Evolutionary conservation across 2,113 vertebrate genomes (phyloP).

Genomic region (Odontophorus gujanensis): DNA sequence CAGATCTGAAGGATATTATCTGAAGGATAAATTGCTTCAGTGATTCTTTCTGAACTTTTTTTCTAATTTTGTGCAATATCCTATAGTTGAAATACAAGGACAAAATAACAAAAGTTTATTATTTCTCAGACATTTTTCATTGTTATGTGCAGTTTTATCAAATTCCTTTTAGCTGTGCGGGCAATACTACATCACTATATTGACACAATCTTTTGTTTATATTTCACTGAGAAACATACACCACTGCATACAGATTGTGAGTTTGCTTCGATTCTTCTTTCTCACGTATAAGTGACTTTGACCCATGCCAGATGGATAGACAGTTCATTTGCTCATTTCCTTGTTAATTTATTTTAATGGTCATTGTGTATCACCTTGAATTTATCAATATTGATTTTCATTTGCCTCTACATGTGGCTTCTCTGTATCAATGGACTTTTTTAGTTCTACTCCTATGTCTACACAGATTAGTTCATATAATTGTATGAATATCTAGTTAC

Average conservation of each 20-base stretch:
- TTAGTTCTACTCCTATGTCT: background rate
- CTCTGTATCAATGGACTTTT: constrained; percentile 16
- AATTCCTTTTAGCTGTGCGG: background rate
- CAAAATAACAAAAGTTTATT: background rate
- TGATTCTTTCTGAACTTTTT: background rate
- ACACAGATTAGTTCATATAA: background rate
- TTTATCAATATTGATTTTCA: constrained; percentile 31
- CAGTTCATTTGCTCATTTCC: background rate
- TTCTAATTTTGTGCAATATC: background rate
- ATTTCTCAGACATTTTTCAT: background rate
- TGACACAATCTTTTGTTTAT: background rate
- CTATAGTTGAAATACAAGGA: background rate
- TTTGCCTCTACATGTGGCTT: background rate
- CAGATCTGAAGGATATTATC: background rate
- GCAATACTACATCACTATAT: background rate
- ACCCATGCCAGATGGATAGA: background rate
- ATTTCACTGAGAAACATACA: background rate
- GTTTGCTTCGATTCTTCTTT: background rate
- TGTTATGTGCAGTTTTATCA: background rate
- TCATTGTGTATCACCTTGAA: background rate
- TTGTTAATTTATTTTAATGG: constrained; percentile 29
- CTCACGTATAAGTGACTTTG: background rate
- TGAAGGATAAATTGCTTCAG: background rate
- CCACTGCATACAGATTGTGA: background rate
- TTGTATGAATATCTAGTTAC: constrained; percentile 47